These are phyloP conservation scores for Scolopax bukidnonensis DNA, from an alignment of 2,797 vertebrate species.

Conservation along the genomic window DNA sequence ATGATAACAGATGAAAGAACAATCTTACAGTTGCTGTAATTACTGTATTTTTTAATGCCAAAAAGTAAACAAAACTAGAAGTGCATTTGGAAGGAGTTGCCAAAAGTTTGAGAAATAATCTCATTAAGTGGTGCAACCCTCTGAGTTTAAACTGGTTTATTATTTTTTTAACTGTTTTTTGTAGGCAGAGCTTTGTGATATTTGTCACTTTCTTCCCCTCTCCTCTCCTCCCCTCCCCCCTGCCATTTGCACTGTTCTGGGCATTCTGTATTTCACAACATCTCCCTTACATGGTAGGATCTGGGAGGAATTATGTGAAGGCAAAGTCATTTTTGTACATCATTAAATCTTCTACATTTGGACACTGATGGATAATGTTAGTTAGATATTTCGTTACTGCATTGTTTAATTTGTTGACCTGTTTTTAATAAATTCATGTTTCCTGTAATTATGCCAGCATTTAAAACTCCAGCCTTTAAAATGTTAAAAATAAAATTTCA, in stretches of 20 bases:
- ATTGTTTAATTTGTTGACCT: not conserved
- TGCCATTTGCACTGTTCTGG: not conserved
- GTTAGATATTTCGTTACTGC: not conserved
- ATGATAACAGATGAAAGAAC: not conserved
- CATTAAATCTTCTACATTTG: not conserved
- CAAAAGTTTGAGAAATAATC: not conserved
- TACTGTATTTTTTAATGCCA: not conserved
- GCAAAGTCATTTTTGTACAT: not conserved
- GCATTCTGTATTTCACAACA: not conserved
- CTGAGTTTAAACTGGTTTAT: not conserved
- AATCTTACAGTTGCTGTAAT: not conserved
- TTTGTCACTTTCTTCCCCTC: not conserved
- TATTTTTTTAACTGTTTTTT: not conserved
- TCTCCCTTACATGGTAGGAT: accelerated
- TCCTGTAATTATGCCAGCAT: not conserved
- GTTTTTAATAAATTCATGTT: not conserved
- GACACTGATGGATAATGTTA: not conserved
- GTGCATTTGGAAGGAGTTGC: not conserved
- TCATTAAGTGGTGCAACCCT: not conserved
- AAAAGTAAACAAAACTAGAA: not conserved
- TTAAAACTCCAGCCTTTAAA: not conserved
- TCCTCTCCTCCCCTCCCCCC: too few species aligned
- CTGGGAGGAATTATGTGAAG: not conserved
- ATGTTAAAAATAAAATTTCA: not conserved
- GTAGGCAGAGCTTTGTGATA: not conserved